Conservation (phyloP, 2,888 invertebrate genomes). For the Fragum whitleyi region DNA sequence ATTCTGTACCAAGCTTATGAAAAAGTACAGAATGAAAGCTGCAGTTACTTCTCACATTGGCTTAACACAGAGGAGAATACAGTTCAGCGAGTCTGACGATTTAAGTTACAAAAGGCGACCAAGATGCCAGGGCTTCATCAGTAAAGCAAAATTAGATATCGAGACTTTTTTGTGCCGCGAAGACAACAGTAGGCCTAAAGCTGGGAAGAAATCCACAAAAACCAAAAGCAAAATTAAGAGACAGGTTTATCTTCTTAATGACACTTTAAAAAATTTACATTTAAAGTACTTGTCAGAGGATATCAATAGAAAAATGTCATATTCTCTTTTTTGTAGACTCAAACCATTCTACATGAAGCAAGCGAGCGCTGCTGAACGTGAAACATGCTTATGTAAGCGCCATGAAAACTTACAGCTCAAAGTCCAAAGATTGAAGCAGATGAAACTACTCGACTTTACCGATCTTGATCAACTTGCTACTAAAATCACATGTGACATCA, state of each 20-base stretch:
- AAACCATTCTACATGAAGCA: conserved; percentile 60
- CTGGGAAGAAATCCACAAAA: conserved; percentile 56
- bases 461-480: conserved; percentile 29
- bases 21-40: conserved; percentile 28
- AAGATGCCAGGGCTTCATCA: not conserved
- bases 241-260: conserved; percentile 58
- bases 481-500: conserved; percentile 24
- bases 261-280: conserved; percentile 58
- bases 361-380: conserved; percentile 52
- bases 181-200: conserved; percentile 56
- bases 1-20: conserved; percentile 15
- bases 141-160: conserved; percentile 24
- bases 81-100: not conserved
- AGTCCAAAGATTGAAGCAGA: conserved; percentile 30
- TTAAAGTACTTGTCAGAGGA: conserved; percentile 50
- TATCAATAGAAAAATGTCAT: conserved; percentile 56
- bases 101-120: not conserved
- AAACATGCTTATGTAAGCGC: conserved; percentile 62
- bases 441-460: conserved; percentile 14
- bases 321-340: conserved; percentile 57
- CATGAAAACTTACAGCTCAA: conserved; percentile 60
- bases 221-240: conserved; percentile 52
- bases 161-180: conserved; percentile 43
- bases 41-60: not conserved
- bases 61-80: conserved; percentile 11